phyloP scores from a whole-genome alignment of 2,797 vertebrate species.

The Falco cherrug region DNA sequence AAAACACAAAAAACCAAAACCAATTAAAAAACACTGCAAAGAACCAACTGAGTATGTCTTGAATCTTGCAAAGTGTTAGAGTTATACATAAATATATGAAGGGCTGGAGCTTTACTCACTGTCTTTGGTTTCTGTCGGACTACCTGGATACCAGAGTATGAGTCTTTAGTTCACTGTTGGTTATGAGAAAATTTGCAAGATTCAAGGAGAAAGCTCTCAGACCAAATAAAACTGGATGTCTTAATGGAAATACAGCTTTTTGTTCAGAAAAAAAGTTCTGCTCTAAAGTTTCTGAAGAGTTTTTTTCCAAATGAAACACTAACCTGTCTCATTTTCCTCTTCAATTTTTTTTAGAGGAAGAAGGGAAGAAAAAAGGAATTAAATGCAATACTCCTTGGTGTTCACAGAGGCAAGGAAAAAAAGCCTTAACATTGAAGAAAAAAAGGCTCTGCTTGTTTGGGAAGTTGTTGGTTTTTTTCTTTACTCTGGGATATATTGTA shows the following conservation, averaged over 20 bases:
- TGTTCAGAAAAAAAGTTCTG: fast-evolving
- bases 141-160: not conserved
- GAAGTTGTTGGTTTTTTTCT: not conserved
- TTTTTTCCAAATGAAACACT: not conserved
- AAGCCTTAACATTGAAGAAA: not conserved
- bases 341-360: not conserved
- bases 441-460: not conserved
- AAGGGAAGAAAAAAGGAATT: not conserved
- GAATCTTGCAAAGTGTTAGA: not conserved
- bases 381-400: not conserved
- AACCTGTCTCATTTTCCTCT: not conserved
- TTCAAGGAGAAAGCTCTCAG: not conserved
- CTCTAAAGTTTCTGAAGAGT: not conserved
- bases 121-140: not conserved
- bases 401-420: not conserved
- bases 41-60: fast-evolving
- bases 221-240: not conserved
- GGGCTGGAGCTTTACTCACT: not conserved
- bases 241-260: not conserved
- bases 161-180: not conserved
- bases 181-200: not conserved
- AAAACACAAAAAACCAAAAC: fast-evolving
- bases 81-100: not conserved
- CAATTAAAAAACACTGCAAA: not conserved
- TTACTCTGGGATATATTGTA: not conserved